Evolutionary conservation across 2,113 vertebrate genomes (phyloP), one percentile per base, ranked within the genome.

Genomic region (Mesitornis unicolor): DNA sequence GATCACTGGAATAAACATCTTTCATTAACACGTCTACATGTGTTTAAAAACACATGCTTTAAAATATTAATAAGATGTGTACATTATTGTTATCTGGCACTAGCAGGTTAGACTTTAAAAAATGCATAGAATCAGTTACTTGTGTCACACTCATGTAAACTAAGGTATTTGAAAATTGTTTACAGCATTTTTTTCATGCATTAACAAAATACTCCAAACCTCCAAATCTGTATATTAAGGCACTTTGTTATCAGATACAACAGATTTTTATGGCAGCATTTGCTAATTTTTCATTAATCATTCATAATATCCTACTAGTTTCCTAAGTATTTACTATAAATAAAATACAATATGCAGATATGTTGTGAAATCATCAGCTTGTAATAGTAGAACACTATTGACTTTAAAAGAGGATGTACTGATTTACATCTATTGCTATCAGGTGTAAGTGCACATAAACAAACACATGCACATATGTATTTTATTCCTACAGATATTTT

Each of bases 1-100:
- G 74, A 88, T 76, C 59, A 42, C 79, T 78, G 77, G 68, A 96
- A 94, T 26, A 87, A 95, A 74, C 50, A 87, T 86, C 43, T 97
- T 97, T 95, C 95, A 95, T 94, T 97, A 96, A 94, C 65, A 79
- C 17, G 57, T 6, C 4, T 92, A 94, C 65, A 79, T 16, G 57
- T 6, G 4, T 92, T 97, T 88, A 97, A n/a, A n/a, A n/a, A n/a
- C n/a, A 89, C 73, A 75, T 65, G 76, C 84, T 95, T 97, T 96
- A 78, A 98, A 98, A 97, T 96, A 97, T 95, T 97, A 59, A 87
- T 95, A 74, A 59, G 67, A 91, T 96, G 92, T 86, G 51, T 94
- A 84, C 38, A 57, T 96, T 94, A 89, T 94, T 91, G 85, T 95
- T 92, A 96, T 91, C 85, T 95, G 83, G 38, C 59, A 91, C 21